phyloP scores from a whole-genome alignment of 2,113 vertebrate species.

The Paraplagusia blochii region DNA sequence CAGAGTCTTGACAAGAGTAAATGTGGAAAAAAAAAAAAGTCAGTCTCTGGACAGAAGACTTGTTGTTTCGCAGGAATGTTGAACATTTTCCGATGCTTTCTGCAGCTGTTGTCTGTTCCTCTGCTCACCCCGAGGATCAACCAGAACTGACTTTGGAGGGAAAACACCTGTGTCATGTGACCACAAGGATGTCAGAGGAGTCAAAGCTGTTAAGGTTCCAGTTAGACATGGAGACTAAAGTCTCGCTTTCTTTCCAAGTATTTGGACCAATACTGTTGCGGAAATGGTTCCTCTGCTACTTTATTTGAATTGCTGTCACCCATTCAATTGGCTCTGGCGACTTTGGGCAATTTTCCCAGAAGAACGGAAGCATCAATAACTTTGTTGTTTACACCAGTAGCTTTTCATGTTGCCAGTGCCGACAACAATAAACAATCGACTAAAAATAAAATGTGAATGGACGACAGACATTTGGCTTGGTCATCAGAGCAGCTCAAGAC shows the following conservation, averaged over 20 bases:
- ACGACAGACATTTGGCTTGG: too few relatives aligned
- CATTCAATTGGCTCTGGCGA: too few relatives aligned
- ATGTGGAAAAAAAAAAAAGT: conserved; percentile 18
- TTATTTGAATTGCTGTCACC: too few relatives aligned
- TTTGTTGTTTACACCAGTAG: background rate
- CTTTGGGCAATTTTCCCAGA: too few relatives aligned
- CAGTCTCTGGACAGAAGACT: conserved; percentile 37
- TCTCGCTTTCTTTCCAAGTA: too few relatives aligned
- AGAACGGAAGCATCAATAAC: too few relatives aligned
- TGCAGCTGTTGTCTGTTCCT: conserved; percentile 56
- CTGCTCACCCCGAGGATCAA: conserved; percentile 5
- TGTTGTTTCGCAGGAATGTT: conserved; percentile 48
- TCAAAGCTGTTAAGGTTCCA: too few relatives aligned
- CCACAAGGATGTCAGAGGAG: background rate
- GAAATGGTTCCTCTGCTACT: too few relatives aligned
- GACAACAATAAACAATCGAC: background rate
- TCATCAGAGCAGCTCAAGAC: too few relatives aligned
- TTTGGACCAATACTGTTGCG: too few relatives aligned
- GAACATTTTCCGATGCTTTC: conserved; percentile 52
- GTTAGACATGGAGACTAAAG: too few relatives aligned
- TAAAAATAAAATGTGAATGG: too few relatives aligned
- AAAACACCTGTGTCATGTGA: conserved; percentile 21
- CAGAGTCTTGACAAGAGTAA: conserved; percentile 1
- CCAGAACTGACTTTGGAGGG: conserved; percentile 17
- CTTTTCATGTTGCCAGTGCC: background rate